Base-by-base conservation (phyloP, 2,888 invertebrate genomes). In the Hipparchia sbordonii region DNA sequence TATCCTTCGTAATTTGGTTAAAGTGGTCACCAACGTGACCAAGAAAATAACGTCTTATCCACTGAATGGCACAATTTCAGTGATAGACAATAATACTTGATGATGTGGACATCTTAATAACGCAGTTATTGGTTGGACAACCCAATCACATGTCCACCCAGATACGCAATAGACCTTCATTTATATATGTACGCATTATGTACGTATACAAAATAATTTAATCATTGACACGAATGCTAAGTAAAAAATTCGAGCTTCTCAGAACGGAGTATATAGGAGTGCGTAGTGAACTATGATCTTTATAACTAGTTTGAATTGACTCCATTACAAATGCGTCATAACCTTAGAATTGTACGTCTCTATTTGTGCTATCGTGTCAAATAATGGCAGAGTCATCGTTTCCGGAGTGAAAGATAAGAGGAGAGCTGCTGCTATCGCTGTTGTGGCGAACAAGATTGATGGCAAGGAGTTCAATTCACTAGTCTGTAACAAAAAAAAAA, bases 291-390 rank as follows among this genome's bases (percentile, higher is more conserved):
- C 59, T 59, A 12, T 60, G 59, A 60, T 10, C 59, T 60, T 60
- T 60, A 6, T 33, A 65, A 51, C 65, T 52, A 52, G 52, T 51
- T 23, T 46, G 69, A 51, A 71, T 51, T 52, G 48, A 51, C 23
- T 8, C 3, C 48, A 52, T 75, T 77, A 84, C 72, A 82, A 80
- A 74, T 80, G 81, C 13, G 82, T 84, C 75, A 78, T 80, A 56
- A 79, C 72, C 80, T 84, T 85, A 39, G 77, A 72, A 76, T 84
- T 84, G 63, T 86, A 82, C 5, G 79, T 79, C 72, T 89, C 87
- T 2, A 90, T 81, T 84, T 91, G 89, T 1, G 85, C 87, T 54
- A 91, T 86, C 0, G 91, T 91, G 72, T 91, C 91, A 61, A 89
- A 89, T 81, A 91, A 77, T 0, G 91, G 91, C 54, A 90, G 68